These are phyloP conservation scores for Pomatorhinus ruficollis DNA, from an alignment of 2,113 vertebrate genomes.

Conservation along the genomic window DNA sequence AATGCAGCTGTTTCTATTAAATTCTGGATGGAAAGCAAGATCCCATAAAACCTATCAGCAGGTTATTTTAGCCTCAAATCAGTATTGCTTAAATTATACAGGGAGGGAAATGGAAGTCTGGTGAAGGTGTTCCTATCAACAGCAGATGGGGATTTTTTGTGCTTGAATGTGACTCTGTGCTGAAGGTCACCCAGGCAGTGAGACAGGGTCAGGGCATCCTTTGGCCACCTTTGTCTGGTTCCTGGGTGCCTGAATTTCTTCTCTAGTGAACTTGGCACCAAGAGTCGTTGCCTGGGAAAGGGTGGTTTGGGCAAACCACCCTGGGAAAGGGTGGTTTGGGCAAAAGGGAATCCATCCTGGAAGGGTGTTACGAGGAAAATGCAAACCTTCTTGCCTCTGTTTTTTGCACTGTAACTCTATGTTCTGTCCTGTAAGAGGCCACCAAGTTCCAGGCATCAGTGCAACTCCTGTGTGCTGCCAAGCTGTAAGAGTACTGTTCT, in stretches of 20 bases:
- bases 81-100: conserved; percentile 23
- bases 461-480: background rate
- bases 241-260: background rate
- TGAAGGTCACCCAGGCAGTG: background rate
- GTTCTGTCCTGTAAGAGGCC: background rate
- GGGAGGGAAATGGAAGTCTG: background rate
- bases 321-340: background rate
- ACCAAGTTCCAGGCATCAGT: background rate
- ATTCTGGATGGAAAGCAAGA: conserved; percentile 8
- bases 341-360: background rate
- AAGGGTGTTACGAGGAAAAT: background rate
- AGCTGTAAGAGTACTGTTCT: background rate
- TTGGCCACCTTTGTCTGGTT: background rate
- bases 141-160: background rate
- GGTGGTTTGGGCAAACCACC: background rate
- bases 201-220: background rate
- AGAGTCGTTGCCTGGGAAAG: background rate
- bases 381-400: background rate
- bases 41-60: background rate
- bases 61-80: conserved; percentile 25
- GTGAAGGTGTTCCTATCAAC: background rate
- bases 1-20: conserved; percentile 34
- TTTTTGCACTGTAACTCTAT: background rate
- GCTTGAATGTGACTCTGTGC: background rate
- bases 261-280: background rate